Conservation (phyloP, 2,797 vertebrate genomes). For the Hemitrygon akajei region DNA sequence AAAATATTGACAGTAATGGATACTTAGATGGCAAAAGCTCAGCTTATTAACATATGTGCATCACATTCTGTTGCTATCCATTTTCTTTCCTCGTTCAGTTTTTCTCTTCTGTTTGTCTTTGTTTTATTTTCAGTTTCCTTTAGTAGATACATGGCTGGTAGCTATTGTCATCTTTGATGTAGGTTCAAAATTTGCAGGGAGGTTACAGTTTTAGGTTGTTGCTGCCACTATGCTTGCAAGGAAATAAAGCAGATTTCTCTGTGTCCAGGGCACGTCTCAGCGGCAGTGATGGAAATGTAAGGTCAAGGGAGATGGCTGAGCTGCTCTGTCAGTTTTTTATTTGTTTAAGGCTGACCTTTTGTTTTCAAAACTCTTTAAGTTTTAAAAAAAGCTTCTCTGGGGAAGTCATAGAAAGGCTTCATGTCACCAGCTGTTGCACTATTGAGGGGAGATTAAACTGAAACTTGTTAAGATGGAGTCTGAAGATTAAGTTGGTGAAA, state of each 20-base stretch:
- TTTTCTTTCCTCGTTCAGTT: background rate
- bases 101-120: background rate
- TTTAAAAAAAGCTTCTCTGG: background rate
- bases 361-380: background rate
- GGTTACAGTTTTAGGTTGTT: conserved; percentile 10
- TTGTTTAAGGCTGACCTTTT: conserved; percentile 30
- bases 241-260: conserved; percentile 22
- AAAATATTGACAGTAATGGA: background rate
- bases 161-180: conserved; percentile 5
- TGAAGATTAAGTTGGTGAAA: conserved; percentile 1
- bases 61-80: background rate
- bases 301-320: background rate
- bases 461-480: background rate
- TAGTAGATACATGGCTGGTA: background rate
- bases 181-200: conserved; percentile 3
- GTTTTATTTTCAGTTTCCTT: background rate
- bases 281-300: background rate
- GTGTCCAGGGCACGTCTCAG: background rate
- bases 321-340: conserved; percentile 7
- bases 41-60: background rate
- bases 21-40: background rate
- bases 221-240: background rate
- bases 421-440: background rate
- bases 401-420: conserved; percentile 1
- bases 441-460: conserved; percentile 5